phyloP scores from a whole-genome alignment of 2,888 invertebrate genomes.

The Lacanobia oleracea region DNA sequence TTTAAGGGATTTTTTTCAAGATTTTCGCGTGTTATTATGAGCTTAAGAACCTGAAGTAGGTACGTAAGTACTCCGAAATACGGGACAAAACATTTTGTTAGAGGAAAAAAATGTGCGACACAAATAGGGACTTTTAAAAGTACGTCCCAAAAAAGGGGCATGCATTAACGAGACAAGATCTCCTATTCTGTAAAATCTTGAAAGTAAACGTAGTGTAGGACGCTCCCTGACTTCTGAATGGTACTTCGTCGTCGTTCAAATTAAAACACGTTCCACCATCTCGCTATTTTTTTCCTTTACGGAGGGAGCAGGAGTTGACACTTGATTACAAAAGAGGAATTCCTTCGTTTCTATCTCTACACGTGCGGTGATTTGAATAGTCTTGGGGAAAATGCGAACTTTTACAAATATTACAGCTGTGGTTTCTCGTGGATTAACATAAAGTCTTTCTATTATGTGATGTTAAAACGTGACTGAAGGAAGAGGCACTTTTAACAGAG shows the following conservation, averaged over 20 bases:
- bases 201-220: constrained; percentile 32
- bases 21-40: constrained; percentile 11
- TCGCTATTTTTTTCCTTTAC: constrained; percentile 31
- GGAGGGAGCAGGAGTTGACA: constrained; percentile 2
- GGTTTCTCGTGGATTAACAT: not conserved
- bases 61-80: constrained; percentile 14
- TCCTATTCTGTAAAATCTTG: constrained; percentile 40
- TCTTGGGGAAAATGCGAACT: not conserved
- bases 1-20: too few species aligned
- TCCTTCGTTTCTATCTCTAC: not conserved
- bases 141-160: constrained; percentile 44
- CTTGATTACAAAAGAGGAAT: constrained; percentile 26
- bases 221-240: constrained; percentile 35
- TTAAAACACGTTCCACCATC: constrained; percentile 49
- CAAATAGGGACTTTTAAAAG: constrained; percentile 28
- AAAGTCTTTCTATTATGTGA: not conserved
- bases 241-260: constrained; percentile 44
- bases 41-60: not conserved
- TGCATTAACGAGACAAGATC: constrained; percentile 60
- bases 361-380: not conserved
- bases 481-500: too few species aligned
- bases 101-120: constrained; percentile 39
- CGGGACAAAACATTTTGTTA: constrained; percentile 11
- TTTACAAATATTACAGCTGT: not conserved
- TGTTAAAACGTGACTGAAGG: not conserved